Evolutionary conservation across 2,888 invertebrate species (phyloP), one percentile per base, ranked within the genome.

Genomic region (Oscheius sp.): DNA sequence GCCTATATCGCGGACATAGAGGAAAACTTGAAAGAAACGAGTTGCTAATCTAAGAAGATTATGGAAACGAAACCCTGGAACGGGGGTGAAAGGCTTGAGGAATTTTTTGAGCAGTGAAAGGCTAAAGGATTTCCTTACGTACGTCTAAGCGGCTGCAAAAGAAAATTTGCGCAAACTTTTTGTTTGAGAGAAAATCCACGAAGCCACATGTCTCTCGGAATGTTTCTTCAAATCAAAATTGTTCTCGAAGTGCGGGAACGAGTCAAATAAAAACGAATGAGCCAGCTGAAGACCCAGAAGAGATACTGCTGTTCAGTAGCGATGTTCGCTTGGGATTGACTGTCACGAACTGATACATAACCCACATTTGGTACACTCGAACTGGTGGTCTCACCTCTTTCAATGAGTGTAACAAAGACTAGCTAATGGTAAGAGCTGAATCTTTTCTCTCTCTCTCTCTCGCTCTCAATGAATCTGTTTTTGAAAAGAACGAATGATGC

Each of bases 281-380:
- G 42, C 17, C 15, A 42, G 42, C 15, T 17, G n/a, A 42, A 12
- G n/a, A 15, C 42, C 37, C 37, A 12, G 37, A 34, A 12, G 42
- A 42, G 42, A 42, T n/a, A n/a, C n/a, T n/a, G n/a, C n/a, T n/a
- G n/a, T n/a, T n/a, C 29, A 52, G 25, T 27, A 27, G 29, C 25
- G 27, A 27, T 52, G 29, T 15, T 42, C n/a, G 42, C 25, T n/a
- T n/a, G 52, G 52, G 52, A 52, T 55, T 34, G 42, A 42, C 45
- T 61, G 31, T 25, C 61, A 61, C 61, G 45, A 27, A 45, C 45
- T 61, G 61, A 61, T 61, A 61, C 61, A 45, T 61, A 61, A 61
- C 61, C 61, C 42, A 61, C 61, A 57, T 61, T 61, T 61, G 61
- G 61, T 61, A 61, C 61, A 61, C 61, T 34, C n/a, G 53, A 53